Percentiles rank a stretch among this genome's conserved stretches.
Evolutionary conservation across 2,113 vertebrate genomes (phyloP).

Genomic region (Laterallus jamaicensis): DNA sequence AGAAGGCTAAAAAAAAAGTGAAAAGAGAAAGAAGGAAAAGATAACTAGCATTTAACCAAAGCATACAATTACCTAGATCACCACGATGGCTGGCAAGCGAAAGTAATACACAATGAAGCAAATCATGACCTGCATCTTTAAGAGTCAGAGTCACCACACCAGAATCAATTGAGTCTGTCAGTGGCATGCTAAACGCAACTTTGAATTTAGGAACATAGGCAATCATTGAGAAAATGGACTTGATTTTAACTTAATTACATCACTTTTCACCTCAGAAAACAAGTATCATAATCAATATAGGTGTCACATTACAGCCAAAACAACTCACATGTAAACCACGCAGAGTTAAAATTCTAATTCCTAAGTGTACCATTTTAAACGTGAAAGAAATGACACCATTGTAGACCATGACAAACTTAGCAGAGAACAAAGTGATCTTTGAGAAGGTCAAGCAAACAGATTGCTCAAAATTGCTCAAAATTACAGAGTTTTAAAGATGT

Average conservation of each 20-base stretch:
- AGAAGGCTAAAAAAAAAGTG: neutral
- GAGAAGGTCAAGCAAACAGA: slow-evolving; percentile 34
- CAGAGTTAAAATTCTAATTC: neutral
- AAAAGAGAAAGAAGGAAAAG: neutral
- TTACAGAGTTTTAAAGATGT: neutral
- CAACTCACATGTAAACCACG: neutral
- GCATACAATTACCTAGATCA: neutral
- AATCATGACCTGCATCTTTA: neutral
- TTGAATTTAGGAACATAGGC: neutral
- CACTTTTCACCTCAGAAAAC: neutral
- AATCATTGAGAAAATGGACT: neutral
- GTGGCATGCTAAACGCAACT: neutral
- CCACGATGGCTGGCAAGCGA: neutral
- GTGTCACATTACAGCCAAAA: neutral
- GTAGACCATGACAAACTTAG: neutral
- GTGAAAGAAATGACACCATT: neutral
- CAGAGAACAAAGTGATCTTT: slow-evolving; percentile 11
- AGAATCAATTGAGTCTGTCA: neutral
- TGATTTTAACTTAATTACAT: neutral
- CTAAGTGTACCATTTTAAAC: neutral
- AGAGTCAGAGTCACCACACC: neutral
- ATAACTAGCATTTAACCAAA: neutral
- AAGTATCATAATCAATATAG: neutral
- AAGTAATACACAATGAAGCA: neutral
- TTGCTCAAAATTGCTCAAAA: slow-evolving; percentile 15